These are phyloP conservation scores for Silurus lanzhouensis DNA, from an alignment of 2,797 vertebrate genomes.

Conservation along the genomic window DNA sequence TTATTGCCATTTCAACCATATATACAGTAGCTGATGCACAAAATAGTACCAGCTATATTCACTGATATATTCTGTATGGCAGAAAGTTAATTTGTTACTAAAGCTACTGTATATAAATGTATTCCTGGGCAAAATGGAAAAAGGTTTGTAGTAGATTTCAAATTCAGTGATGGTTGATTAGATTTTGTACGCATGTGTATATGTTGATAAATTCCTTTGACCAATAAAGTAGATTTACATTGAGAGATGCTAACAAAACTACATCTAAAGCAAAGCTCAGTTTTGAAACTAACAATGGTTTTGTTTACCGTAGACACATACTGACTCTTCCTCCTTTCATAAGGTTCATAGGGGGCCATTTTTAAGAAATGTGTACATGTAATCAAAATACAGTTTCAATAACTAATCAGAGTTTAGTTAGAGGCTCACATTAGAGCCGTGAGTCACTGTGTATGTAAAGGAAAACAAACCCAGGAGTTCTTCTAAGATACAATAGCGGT, in stretches of 20 bases:
- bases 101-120: not conserved
- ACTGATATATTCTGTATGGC: no score
- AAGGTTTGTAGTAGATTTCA: not conserved
- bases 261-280: not conserved
- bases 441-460: not conserved
- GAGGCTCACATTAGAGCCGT: not conserved
- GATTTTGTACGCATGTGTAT: not conserved
- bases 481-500: not conserved
- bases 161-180: not conserved
- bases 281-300: not conserved
- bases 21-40: no score
- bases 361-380: no score
- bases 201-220: not conserved
- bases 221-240: not conserved
- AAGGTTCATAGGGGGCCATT: not conserved
- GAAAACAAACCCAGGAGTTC: not conserved
- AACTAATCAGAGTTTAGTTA: not conserved
- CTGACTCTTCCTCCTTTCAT: not conserved
- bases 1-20: no score
- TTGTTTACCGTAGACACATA: not conserved
- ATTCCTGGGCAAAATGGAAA: not conserved
- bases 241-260: not conserved
- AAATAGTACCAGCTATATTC: no score
- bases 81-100: slow-evolving; percentile 6
- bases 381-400: no score